Percentiles rank a stretch among this genome's conserved stretches.
phyloP scores from a whole-genome alignment of 2,113 vertebrate species.

The Balaeniceps rex region DNA sequence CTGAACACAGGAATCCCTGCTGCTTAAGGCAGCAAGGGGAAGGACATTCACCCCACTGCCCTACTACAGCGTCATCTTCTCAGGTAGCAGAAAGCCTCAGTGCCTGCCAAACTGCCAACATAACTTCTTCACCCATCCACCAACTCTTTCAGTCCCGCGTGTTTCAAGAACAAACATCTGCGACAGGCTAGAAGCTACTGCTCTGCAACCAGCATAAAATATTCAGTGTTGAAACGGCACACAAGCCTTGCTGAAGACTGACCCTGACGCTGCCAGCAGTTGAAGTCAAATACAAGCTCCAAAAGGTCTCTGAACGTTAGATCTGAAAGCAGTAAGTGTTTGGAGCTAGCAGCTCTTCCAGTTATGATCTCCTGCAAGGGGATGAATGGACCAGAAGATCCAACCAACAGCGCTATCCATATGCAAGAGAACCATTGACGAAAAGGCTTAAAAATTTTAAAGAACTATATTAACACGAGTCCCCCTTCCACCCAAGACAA shows the following conservation, averaged over 20 bases:
- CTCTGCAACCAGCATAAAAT: not conserved
- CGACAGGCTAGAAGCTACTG: not conserved
- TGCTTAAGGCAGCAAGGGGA: not conserved
- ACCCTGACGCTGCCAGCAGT: not conserved
- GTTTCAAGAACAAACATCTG: not conserved
- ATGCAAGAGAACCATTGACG: fast-evolving
- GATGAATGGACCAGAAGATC: not conserved
- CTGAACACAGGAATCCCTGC: not conserved
- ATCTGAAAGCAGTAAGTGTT: not conserved
- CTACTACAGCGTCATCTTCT: not conserved
- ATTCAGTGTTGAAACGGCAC: not conserved
- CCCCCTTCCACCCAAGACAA: not conserved
- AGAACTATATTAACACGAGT: fast-evolving
- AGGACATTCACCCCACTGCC: not conserved
- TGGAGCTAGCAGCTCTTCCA: not conserved
- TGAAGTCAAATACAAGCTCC: not conserved
- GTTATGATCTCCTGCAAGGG: not conserved
- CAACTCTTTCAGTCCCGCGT: not conserved
- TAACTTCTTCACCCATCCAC: not conserved
- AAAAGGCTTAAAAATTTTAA: not conserved
- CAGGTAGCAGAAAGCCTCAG: not conserved
- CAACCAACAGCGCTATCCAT: not conserved
- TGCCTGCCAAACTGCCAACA: not conserved
- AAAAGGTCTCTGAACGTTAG: fast-evolving
- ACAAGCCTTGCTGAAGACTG: not conserved